Evolutionary conservation across 2,888 invertebrate genomes (phyloP), one percentile per base, ranked within the genome.

Genomic region (Dendrolimus pini): DNA sequence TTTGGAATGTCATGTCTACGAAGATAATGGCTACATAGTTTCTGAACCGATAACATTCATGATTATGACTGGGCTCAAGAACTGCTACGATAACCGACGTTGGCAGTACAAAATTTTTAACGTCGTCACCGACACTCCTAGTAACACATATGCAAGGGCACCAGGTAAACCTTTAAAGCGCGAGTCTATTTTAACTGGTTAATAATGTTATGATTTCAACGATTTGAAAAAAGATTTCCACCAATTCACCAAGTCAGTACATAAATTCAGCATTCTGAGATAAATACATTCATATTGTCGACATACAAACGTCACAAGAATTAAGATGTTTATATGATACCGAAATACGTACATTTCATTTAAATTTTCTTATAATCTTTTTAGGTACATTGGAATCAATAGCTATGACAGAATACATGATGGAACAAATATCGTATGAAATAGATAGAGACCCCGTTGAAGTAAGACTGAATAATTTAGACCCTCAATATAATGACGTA

Each of bases 381-480:
- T 1, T 57, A 94, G 94, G 93, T 12, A 88, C 93, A 0, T 80
- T 93, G 0, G 95, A 96, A 81, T 93, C 91, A 14, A 81, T 94
- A 9, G 92, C 92, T 1, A 92, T 93, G 86, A 65, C 89, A 74
- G 94, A 94, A 75, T 83, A 84, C 59, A 82, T 94, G 14, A 93
- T 94, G 93, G 94, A 95, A 63, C 92, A 93, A 66, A 93, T 94
- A 69, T 90, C 94, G 0, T 85, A 83, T 55, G 86, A 78, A 59
- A 65, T 92, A 13, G 82, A 88, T 2, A 89, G 89, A 66, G 94
- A 94, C 76, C 92, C 94, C 0, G 57, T 91, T 41, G 82, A 92
- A 66, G 92, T 94, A 0, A 75, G 86, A 7, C 58, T 78, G 2
- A 70, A 65, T 2, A 86, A 87, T 56, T 64, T 85, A 12, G 56